These are phyloP conservation scores for Diabrotica balteata DNA, from an alignment of 2,888 invertebrate genomes.

Conservation along the genomic window DNA sequence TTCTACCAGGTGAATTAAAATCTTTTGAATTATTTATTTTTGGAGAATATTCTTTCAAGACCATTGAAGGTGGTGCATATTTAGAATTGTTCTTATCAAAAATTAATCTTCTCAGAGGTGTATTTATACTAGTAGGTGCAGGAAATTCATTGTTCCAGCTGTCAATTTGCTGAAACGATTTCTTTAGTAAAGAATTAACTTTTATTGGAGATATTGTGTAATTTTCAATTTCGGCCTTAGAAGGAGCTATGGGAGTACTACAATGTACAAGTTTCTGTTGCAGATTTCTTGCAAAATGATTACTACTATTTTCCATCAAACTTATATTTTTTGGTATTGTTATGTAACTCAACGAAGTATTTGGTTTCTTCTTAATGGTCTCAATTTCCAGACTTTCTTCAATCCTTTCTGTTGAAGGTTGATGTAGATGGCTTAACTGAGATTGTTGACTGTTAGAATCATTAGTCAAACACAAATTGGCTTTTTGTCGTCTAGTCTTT, in stretches of 20 bases:
- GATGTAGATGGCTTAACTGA: slow-evolving; percentile 18
- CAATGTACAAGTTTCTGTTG: slow-evolving; percentile 35
- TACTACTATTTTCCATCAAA: not conserved
- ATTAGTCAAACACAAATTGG: slow-evolving; percentile 3
- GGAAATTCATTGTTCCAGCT: slow-evolving; percentile 22
- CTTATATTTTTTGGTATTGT: slow-evolving; percentile 13
- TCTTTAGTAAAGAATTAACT: slow-evolving; percentile 21
- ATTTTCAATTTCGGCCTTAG: slow-evolving; percentile 26
- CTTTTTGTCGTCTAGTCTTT: slow-evolving; percentile 10
- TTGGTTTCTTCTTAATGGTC: slow-evolving; percentile 5
- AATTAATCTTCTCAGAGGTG: too few species aligned
- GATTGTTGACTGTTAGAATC: slow-evolving; percentile 1
- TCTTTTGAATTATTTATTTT: not conserved
- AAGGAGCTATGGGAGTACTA: slow-evolving; percentile 37
- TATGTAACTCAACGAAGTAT: slow-evolving; percentile 29
- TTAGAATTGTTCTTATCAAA: too few species aligned
- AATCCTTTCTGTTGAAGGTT: slow-evolving; percentile 29
- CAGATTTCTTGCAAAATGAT: slow-evolving; percentile 33
- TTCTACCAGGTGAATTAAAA: too few species aligned
- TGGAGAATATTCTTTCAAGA: not conserved
- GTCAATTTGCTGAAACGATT: slow-evolving; percentile 28
- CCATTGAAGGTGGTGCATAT: too few species aligned
- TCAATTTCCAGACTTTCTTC: slow-evolving; percentile 35
- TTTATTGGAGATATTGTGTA: slow-evolving; percentile 29
- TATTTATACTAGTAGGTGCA: not conserved